Percentiles rank a stretch among this genome's conserved stretches.
Conservation (phyloP, 1,140 invertebrate species). For the Drosophila sp. region DNA sequence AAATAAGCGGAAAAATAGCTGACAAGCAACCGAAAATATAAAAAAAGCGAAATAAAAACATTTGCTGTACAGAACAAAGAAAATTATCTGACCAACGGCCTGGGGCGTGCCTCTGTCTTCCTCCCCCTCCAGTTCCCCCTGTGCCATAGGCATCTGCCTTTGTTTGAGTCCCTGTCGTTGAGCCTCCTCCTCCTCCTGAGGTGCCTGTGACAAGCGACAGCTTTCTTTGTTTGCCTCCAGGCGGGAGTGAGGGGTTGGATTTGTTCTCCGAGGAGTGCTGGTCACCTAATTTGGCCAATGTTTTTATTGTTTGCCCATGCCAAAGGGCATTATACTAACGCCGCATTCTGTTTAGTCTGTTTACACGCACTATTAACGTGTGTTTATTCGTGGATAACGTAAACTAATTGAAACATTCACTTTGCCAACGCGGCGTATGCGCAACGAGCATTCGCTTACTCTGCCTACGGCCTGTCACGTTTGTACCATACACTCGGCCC, state of each 20-base stretch:
- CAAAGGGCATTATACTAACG: constrained; percentile 55
- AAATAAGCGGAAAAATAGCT: constrained; percentile 74
- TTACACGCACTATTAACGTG: constrained; percentile 77
- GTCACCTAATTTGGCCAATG: constrained; percentile 67
- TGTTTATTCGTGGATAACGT: constrained; percentile 71
- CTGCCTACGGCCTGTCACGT: constrained; percentile 70
- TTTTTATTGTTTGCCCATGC: constrained; percentile 63
- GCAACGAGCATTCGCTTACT: constrained; percentile 30
- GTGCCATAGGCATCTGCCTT: constrained; percentile 16
- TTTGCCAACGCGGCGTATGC: constrained; percentile 52
- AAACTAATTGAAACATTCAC: constrained; percentile 74
- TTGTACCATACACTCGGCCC: constrained; percentile 24
- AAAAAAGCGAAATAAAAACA: constrained; percentile 62
- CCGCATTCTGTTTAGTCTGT: constrained; percentile 42
- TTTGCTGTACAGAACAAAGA: constrained; percentile 69
- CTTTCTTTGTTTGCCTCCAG: constrained; percentile 60
- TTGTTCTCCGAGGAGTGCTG: constrained; percentile 40
- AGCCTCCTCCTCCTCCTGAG: constrained; percentile 9
- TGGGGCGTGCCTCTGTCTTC: constrained; percentile 18
- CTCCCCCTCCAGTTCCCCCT: not conserved
- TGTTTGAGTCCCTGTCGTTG: constrained; percentile 14
- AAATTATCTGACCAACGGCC: constrained; percentile 77
- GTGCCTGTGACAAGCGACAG: constrained; percentile 73
- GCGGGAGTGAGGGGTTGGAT: constrained; percentile 9
- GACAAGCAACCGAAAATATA: constrained; percentile 43